Evolutionary conservation across 2,888 invertebrate species (phyloP).

Genomic region (Melanargia galathea): DNA sequence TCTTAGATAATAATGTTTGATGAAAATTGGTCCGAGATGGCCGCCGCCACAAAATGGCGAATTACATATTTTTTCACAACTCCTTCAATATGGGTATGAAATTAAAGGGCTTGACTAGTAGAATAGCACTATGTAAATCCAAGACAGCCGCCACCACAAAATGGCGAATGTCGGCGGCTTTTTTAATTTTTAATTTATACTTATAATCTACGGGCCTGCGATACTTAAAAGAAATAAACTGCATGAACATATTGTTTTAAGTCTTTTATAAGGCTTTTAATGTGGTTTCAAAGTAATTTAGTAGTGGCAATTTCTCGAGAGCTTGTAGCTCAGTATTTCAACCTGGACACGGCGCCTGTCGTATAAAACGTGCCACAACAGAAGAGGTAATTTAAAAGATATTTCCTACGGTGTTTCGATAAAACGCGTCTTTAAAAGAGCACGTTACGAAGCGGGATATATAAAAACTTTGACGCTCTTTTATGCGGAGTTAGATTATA

Average conservation of each 20-base stretch:
- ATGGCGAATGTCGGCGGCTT: too few relatives aligned
- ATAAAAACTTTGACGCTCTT: constrained; percentile 12
- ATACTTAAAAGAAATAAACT: not conserved
- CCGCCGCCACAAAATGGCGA: too few relatives aligned
- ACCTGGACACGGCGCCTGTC: constrained; percentile 27
- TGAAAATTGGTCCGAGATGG: too few relatives aligned
- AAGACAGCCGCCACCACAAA: too few relatives aligned
- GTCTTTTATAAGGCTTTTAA: constrained; percentile 10
- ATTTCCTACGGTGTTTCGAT: constrained; percentile 16
- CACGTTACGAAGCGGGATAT: constrained; percentile 8
- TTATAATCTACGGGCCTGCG: too few relatives aligned
- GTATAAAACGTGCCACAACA: constrained; percentile 17
- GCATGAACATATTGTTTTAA: not conserved
- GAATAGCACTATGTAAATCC: too few relatives aligned
- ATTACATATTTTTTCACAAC: too few relatives aligned
- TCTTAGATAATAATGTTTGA: too few relatives aligned
- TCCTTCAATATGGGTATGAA: too few relatives aligned
- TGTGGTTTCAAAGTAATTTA: constrained; percentile 33
- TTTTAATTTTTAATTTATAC: too few relatives aligned
- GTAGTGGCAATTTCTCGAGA: constrained; percentile 30
- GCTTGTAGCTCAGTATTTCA: constrained; percentile 35
- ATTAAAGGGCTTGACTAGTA: too few relatives aligned
- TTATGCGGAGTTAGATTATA: constrained; percentile 14
- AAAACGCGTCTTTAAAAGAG: constrained; percentile 12
- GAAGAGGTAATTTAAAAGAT: constrained; percentile 24